phyloP scores from a whole-genome alignment of 2,113 vertebrate genomes.

The Sorex fumeus region DNA sequence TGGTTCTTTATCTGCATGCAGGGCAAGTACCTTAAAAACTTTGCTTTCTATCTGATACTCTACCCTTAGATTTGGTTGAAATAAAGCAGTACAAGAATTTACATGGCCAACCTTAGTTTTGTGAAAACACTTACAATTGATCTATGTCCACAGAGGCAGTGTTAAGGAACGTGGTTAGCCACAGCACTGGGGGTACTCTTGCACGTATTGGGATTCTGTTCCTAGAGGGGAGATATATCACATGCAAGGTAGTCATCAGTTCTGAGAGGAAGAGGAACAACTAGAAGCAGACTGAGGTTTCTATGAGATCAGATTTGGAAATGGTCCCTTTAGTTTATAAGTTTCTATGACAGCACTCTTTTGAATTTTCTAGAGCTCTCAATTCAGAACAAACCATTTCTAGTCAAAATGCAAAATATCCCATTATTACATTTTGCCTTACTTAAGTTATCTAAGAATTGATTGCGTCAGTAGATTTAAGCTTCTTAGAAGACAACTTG shows the following conservation, averaged over 20 bases:
- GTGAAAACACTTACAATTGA: not conserved
- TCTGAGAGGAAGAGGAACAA: not conserved
- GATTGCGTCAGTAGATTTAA: slow-evolving; percentile 36
- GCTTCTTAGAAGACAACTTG: slow-evolving; percentile 31
- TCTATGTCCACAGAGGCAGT: not conserved
- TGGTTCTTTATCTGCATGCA: too few relatives aligned
- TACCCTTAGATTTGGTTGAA: not conserved
- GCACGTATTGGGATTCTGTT: fast-evolving
- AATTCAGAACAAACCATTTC: not conserved
- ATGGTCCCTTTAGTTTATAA: not conserved
- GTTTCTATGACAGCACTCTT: not conserved
- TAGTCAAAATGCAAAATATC: not conserved
- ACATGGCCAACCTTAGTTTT: not conserved
- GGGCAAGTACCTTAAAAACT: too few relatives aligned
- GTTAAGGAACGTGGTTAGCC: not conserved
- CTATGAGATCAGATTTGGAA: not conserved
- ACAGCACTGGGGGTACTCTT: not conserved
- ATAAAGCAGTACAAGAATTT: not conserved
- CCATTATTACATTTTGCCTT: not conserved
- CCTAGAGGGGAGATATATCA: not conserved
- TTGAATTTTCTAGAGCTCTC: not conserved
- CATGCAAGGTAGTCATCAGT: not conserved
- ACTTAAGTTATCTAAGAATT: not conserved
- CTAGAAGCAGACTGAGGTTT: fast-evolving
- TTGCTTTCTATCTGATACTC: too few relatives aligned